A percentile compares a stretch with the other conserved stretches of the same genome.
phyloP scores from a whole-genome alignment of 2,113 vertebrate genomes.

The Amphilophus citrinellus region DNA sequence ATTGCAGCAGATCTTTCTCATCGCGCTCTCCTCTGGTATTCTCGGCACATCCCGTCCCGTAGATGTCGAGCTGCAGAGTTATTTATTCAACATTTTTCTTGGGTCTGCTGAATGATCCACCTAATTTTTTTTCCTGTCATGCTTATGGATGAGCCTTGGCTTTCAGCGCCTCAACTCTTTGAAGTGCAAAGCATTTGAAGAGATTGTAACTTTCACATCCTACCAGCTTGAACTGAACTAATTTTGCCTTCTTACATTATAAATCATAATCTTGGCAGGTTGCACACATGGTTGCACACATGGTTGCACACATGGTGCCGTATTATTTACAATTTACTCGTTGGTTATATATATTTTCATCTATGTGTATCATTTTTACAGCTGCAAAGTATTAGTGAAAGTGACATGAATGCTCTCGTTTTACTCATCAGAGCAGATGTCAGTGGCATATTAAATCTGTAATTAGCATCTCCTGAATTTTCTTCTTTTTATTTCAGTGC shows the following conservation, averaged over 20 bases:
- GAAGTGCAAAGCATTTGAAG: constrained; percentile 48
- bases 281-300: neutral
- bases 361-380: neutral
- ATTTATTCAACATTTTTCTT: constrained; percentile 5
- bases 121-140: neutral
- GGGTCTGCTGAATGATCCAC: constrained; percentile 5
- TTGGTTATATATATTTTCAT: neutral
- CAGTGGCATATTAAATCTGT: neutral
- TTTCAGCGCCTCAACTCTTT: constrained; percentile 35
- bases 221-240: neutral
- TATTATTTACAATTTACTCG: neutral
- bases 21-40: neutral
- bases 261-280: neutral
- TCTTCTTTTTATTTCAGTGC: neutral
- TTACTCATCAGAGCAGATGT: neutral
- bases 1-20: neutral
- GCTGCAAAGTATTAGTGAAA: neutral
- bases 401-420: too few relatives aligned
- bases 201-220: neutral
- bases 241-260: neutral
- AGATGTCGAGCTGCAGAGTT: constrained; percentile 12
- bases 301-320: neutral
- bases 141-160: constrained; percentile 25
- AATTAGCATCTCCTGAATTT: neutral
- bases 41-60: neutral